Conservation (phyloP, 92 coral and sea anemone species). For the Umimayanthus kanabou region DNA sequence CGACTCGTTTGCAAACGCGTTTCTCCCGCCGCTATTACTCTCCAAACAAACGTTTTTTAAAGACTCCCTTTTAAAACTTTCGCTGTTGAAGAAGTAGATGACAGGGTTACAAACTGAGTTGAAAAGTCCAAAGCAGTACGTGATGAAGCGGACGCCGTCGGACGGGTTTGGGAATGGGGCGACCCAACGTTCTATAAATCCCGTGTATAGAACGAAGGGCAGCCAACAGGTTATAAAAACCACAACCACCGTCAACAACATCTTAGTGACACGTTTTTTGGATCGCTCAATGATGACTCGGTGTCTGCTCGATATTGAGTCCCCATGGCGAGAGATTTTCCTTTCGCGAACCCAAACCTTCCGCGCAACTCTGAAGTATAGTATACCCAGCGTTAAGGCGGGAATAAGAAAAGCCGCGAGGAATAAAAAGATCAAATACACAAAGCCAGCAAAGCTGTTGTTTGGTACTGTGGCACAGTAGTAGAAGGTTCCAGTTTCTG, state of each 20-base stretch:
- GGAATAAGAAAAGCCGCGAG: conserved; percentile 71
- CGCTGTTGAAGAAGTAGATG: conserved; percentile 80
- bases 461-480: conserved; percentile 79
- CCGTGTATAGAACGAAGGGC: conserved; percentile 73
- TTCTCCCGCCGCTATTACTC: conserved; percentile 19
- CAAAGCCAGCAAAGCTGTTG: conserved; percentile 60
- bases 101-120: conserved; percentile 86
- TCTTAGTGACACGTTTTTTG: conserved; percentile 68
- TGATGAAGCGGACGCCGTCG: conserved; percentile 60
- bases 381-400: conserved; percentile 65
- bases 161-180: conserved; percentile 87
- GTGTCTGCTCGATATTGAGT: conserved; percentile 54
- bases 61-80: conserved; percentile 68
- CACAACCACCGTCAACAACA: conserved; percentile 74
- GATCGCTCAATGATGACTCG: conserved; percentile 60
- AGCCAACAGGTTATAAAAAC: conserved; percentile 74
- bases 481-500: conserved; percentile 54
- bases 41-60: conserved; percentile 72
- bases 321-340: conserved; percentile 70
- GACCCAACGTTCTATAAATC: conserved; percentile 79
- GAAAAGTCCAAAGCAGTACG: conserved; percentile 69
- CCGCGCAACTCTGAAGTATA: conserved; percentile 74
- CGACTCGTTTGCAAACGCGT: neutral
- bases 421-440: conserved; percentile 66
- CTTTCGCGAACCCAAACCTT: conserved; percentile 84